Percentiles rank a stretch among this genome's conserved stretches.
Conservation (phyloP, 2,888 invertebrate genomes). For the Baronia brevicornis region DNA sequence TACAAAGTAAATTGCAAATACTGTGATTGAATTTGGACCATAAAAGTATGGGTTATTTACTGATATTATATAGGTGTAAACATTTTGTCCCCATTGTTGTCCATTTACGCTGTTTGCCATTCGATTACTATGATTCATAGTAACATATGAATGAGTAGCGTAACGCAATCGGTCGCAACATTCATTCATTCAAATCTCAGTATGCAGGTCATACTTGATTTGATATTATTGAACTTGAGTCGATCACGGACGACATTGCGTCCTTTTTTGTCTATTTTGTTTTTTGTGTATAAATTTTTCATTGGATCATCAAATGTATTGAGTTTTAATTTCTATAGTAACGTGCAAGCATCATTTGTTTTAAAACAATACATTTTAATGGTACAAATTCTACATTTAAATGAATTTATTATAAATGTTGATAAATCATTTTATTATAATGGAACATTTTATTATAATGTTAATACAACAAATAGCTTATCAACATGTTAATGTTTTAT, state of each 20-base stretch:
- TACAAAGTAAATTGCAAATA: neutral
- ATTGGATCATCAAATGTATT: constrained; percentile 45
- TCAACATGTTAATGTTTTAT: too few relatives aligned
- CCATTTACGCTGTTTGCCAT: constrained; percentile 20
- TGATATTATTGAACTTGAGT: constrained; percentile 26
- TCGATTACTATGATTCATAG: constrained; percentile 47
- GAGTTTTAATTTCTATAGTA: constrained; percentile 10
- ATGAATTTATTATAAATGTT: constrained; percentile 54
- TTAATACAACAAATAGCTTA: too few relatives aligned
- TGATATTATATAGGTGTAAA: neutral
- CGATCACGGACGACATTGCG: constrained; percentile 13
- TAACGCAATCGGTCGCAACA: constrained; percentile 13
- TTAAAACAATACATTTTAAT: constrained; percentile 35
- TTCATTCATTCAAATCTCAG: constrained; percentile 32
- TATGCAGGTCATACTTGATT: constrained; percentile 54
- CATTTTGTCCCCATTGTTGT: constrained; percentile 14
- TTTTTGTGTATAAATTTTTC: constrained; percentile 42
- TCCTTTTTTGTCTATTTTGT: constrained; percentile 12
- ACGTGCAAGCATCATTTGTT: constrained; percentile 17
- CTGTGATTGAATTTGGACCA: neutral
- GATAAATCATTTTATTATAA: too few relatives aligned
- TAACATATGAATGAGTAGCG: constrained; percentile 29
- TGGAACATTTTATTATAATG: too few relatives aligned
- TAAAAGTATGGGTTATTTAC: constrained; percentile 17
- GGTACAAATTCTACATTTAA: constrained; percentile 44